Evolutionary conservation across 2,888 invertebrate species (phyloP).

Genomic region (Luperina testacea): DNA sequence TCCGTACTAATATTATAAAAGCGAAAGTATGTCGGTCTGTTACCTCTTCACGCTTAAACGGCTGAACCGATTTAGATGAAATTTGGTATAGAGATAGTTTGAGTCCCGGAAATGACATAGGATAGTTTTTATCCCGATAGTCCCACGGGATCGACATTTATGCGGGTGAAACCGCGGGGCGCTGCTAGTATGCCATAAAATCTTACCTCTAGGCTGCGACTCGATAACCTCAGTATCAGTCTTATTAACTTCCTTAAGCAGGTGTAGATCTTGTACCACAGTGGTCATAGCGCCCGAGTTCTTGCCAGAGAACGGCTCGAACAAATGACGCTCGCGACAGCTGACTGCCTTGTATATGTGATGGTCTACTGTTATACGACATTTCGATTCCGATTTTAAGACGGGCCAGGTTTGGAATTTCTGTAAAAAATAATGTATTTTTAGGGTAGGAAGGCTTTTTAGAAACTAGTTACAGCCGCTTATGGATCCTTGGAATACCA

Average conservation of each 20-base stretch:
- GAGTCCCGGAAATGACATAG: too few species aligned
- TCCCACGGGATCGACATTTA: too few species aligned
- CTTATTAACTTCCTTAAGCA: slow-evolving; percentile 89
- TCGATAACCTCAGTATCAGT: slow-evolving; percentile 83
- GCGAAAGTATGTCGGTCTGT: too few species aligned
- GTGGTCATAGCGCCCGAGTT: slow-evolving; percentile 93
- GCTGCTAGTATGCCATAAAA: neutral
- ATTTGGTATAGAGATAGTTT: too few species aligned
- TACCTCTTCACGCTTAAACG: too few species aligned
- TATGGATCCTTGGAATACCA: neutral
- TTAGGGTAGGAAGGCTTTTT: neutral
- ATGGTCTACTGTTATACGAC: slow-evolving; percentile 93
- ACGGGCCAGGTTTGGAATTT: slow-evolving; percentile 93
- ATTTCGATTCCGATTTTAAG: slow-evolving; percentile 93
- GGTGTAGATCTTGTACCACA: slow-evolving; percentile 89
- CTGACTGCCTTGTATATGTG: slow-evolving; percentile 92
- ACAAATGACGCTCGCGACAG: slow-evolving; percentile 93
- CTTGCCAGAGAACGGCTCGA: slow-evolving; percentile 94
- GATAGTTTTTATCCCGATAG: too few species aligned
- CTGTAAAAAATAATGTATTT: slow-evolving; percentile 76
- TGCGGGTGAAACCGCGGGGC: too few species aligned
- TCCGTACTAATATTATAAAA: too few species aligned
- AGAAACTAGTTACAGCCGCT: neutral
- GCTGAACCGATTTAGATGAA: too few species aligned
- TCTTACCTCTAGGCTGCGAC: slow-evolving; percentile 83